Conservation (phyloP, 2,113 vertebrate genomes). For the Eptesicus fuscus region DNA sequence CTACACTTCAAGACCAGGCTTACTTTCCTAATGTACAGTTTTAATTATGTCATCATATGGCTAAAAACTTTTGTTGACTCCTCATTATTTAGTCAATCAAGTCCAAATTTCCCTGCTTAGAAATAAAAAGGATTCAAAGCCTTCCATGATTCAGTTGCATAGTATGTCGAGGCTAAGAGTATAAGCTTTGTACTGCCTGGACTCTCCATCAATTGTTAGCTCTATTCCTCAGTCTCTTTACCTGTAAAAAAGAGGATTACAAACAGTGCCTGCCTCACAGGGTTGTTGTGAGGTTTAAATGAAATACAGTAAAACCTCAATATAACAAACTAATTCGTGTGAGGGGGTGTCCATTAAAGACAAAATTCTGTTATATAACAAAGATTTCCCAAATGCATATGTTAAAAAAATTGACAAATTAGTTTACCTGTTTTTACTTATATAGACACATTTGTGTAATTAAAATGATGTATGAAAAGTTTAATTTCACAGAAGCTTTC, state of each 20-base stretch:
- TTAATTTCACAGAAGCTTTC: background rate
- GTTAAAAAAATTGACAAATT: background rate
- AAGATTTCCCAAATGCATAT: background rate
- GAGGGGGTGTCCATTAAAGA: background rate
- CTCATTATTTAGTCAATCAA: slow-evolving; percentile 20
- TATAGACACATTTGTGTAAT: background rate
- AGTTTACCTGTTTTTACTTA: background rate
- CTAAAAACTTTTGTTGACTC: slow-evolving; percentile 28
- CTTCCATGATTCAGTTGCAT: background rate
- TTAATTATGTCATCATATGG: background rate
- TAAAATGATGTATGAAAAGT: background rate
- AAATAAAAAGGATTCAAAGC: slow-evolving; percentile 13
- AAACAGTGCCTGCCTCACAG: background rate
- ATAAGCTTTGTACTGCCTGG: background rate
- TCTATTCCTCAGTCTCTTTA: slow-evolving; percentile 10
- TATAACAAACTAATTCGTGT: background rate
- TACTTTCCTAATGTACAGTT: background rate
- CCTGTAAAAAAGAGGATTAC: slow-evolving; percentile 8
- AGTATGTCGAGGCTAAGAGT: background rate
- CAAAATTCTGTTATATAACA: background rate
- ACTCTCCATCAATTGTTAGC: slow-evolving; percentile 16
- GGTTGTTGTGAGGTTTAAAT: slow-evolving; percentile 16
- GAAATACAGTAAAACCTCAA: background rate
- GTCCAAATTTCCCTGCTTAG: background rate
- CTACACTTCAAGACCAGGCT: background rate